Evolutionary conservation across 2,888 invertebrate species (phyloP).

Genomic region (Nomada fabriciana): DNA sequence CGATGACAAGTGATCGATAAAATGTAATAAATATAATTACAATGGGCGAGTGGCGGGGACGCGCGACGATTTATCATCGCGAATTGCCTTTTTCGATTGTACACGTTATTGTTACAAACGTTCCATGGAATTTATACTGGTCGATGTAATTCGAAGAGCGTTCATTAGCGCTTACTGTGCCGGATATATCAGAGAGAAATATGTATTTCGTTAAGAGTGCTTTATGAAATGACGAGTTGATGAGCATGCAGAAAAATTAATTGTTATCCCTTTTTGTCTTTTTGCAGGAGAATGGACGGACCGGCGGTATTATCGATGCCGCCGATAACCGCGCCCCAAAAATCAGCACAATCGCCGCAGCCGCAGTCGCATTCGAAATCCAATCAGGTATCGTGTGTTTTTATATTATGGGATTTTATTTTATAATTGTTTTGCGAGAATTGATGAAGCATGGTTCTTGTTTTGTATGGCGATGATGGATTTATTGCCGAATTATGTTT

Average conservation of each 20-base stretch:
- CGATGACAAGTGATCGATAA: conserved; percentile 65
- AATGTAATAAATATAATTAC: conserved; percentile 76
- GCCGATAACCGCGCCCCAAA: conserved; percentile 84
- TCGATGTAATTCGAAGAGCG: conserved; percentile 20
- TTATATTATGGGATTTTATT: conserved; percentile 11
- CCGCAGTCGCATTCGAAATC: conserved; percentile 86
- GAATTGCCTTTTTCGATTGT: conserved; percentile 23
- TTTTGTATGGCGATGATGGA: background rate
- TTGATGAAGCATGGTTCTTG: background rate
- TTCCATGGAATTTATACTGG: conserved; percentile 13
- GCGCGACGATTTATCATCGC: background rate
- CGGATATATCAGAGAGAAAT: background rate
- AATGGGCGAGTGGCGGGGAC: conserved; percentile 39
- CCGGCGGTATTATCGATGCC: conserved; percentile 85
- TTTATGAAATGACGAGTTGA: conserved; percentile 3
- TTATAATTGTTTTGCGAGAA: background rate
- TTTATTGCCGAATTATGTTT: background rate
- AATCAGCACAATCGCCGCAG: conserved; percentile 83
- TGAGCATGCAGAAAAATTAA: conserved; percentile 16
- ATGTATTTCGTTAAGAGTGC: conserved; percentile 23
- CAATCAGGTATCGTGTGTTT: conserved; percentile 85
- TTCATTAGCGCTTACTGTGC: conserved; percentile 18
- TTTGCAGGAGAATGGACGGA: conserved; percentile 85
- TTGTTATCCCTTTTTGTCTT: conserved; percentile 34
- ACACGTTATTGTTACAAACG: conserved; percentile 5